Percentiles rank a stretch among this genome's conserved stretches.
Conservation (phyloP, 2,888 invertebrate species). For the Ecdyonurus torrentis region DNA sequence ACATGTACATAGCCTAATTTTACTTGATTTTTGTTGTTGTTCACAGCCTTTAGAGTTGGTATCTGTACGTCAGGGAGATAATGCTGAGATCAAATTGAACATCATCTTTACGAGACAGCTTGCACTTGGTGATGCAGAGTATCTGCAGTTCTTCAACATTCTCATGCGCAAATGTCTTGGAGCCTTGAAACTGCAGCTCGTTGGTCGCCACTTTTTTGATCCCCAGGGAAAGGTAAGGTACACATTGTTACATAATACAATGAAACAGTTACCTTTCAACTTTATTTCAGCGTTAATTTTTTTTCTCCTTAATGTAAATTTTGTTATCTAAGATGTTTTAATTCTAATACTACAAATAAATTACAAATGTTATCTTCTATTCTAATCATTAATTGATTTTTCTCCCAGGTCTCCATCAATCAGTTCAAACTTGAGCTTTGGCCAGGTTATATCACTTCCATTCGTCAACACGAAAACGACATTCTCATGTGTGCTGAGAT, state of each 20-base stretch:
- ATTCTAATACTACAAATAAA: background rate
- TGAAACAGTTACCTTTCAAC: too few species aligned
- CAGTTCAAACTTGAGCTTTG: constrained; percentile 20
- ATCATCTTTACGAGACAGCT: constrained; percentile 8
- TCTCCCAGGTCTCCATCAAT: background rate
- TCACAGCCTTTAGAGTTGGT: constrained; percentile 39
- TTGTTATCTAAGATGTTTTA: too few species aligned
- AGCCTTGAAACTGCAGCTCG: constrained; percentile 17
- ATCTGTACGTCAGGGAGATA: constrained; percentile 36
- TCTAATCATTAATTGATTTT: too few species aligned
- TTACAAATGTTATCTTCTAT: too few species aligned
- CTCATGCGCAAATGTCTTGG: constrained; percentile 16
- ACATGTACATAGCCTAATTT: background rate
- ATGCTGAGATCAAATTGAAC: constrained; percentile 17
- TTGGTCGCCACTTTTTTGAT: constrained; percentile 23
- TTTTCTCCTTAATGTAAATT: too few species aligned
- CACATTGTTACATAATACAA: too few species aligned
- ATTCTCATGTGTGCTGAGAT: constrained; percentile 23
- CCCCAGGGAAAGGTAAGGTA: constrained; percentile 8
- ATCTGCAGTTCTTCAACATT: constrained; percentile 10
- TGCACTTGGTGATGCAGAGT: constrained; percentile 8
- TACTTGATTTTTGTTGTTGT: constrained; percentile 18
- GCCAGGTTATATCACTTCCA: constrained; percentile 24
- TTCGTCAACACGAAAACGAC: constrained; percentile 22
- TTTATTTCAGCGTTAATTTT: too few species aligned